Base-by-base conservation (phyloP, 2,797 vertebrate genomes). In the Acrossocheilus wenchowensis region DNA sequence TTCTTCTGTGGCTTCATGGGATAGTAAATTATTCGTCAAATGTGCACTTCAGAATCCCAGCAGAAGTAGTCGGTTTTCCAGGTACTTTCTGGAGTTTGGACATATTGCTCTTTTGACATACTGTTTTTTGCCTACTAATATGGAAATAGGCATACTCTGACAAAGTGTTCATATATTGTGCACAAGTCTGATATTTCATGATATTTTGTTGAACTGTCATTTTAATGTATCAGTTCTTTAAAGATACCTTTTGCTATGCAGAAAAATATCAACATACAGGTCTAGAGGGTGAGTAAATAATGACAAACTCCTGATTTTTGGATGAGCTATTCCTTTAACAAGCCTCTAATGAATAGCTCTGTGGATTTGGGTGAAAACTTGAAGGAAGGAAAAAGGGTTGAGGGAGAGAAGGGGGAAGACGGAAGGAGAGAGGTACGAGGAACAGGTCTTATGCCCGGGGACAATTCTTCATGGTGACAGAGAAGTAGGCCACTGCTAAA, bases 401-500 rank as follows among this genome's bases (percentile, higher is more conserved):
- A 74, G 39, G 39, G 52, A 60, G 43, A 50, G 64, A 17, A 12
- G 4, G 26, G 48, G 80, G 14, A 68, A 69, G 68, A 83, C 45
- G 30, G 77, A 81, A 81, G 50, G 71, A 39, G 79, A 80, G 64
- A 84, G 85, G 82, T 77, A 54, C 36, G 34, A 62, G 71, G 82
- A 89, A 78, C 69, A 83, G 83, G 82, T 68, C 43, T 81, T 78
- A 75, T 87, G 86, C 75, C 86, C 69, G 57, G 64, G 85, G 88
- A 87, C 71, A 62, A 84, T 84, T 89, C 86, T 84, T 87, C 78
- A 89, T 69, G 85, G 85, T 87, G 64, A 87, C 73, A 78, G 62
- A 85, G 73, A 89, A 89, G 79, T 89, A 89, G 88, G 88, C 82
- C 88, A 89, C 39, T 43, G 85, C 88, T 85, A 89, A 87, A 87